Conservation (phyloP, 2,113 vertebrate genomes). For the Oncorhynchus kisutch region DNA sequence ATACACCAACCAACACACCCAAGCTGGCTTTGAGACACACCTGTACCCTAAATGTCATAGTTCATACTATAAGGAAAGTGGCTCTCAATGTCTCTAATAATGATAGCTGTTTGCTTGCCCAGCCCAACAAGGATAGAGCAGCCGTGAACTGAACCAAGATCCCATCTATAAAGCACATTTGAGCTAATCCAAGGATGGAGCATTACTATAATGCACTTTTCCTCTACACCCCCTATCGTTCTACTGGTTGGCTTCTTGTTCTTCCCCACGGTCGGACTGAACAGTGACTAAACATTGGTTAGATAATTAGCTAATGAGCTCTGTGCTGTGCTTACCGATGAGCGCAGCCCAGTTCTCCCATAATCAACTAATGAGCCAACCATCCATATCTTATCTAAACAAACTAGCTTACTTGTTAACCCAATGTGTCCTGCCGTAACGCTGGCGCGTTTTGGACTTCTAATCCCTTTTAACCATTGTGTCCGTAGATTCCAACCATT, state of each 20-base stretch:
- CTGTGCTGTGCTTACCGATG: background rate
- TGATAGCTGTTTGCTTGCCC: too few species aligned
- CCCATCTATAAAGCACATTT: too few species aligned
- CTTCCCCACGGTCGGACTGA: background rate
- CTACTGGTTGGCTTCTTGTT: background rate
- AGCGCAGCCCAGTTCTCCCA: background rate
- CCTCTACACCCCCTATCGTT: background rate
- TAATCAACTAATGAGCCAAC: background rate
- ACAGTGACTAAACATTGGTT: background rate
- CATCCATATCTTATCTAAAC: background rate
- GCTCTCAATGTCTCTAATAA: too few species aligned
- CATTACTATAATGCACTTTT: too few species aligned
- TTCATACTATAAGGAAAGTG: background rate
- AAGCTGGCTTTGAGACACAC: background rate
- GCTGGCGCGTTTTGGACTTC: too few species aligned
- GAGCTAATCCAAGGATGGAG: too few species aligned
- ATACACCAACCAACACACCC: background rate
- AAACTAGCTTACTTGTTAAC: background rate
- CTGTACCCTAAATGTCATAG: background rate
- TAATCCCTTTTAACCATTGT: too few species aligned
- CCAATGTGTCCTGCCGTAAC: too few species aligned
- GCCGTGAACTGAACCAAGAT: too few species aligned
- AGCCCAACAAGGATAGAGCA: too few species aligned
- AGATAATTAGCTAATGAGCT: background rate
- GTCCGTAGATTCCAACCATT: too few species aligned